phyloP scores from a whole-genome alignment of 2,113 vertebrate species.

The Candoia aspera region DNA sequence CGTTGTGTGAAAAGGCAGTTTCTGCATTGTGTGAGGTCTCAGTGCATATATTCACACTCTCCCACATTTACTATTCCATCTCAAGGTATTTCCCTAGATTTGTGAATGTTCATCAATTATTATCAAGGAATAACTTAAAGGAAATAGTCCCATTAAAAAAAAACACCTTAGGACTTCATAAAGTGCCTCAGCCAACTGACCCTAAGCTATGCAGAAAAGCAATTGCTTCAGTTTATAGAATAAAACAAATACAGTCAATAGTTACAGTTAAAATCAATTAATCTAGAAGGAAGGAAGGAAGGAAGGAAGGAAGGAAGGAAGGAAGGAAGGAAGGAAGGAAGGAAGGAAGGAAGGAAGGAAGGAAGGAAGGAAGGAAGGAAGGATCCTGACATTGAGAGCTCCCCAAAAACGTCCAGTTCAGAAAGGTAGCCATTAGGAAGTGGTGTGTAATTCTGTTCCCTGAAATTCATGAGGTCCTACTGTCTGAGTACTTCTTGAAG shows the following conservation, averaged over 20 bases:
- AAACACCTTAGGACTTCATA: not conserved
- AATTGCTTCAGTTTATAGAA: not conserved
- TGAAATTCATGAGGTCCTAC: not conserved
- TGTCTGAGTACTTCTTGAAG: not conserved
- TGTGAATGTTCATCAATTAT: not conserved
- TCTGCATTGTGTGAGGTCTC: not conserved
- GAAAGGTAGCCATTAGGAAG: not conserved
- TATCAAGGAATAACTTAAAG: not conserved
- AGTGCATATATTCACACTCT: not conserved
- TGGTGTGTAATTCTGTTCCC: not conserved
- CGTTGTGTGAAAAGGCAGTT: not conserved
- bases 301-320: too few species aligned
- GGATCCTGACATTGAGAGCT: not conserved
- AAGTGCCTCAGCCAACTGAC: not conserved
- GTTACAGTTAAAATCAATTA: not conserved
- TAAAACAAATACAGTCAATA: not conserved
- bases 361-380: too few species aligned
- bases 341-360: not conserved
- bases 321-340: too few species aligned
- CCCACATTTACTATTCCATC: not conserved
- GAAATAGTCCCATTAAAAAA: not conserved
- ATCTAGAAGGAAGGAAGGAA: too few species aligned
- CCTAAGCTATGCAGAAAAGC: not conserved
- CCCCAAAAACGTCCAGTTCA: not conserved
- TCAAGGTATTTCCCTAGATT: not conserved